These are phyloP conservation scores for Pyrocephalus nanus DNA, from an alignment of 2,797 vertebrate species.

Conservation along the genomic window DNA sequence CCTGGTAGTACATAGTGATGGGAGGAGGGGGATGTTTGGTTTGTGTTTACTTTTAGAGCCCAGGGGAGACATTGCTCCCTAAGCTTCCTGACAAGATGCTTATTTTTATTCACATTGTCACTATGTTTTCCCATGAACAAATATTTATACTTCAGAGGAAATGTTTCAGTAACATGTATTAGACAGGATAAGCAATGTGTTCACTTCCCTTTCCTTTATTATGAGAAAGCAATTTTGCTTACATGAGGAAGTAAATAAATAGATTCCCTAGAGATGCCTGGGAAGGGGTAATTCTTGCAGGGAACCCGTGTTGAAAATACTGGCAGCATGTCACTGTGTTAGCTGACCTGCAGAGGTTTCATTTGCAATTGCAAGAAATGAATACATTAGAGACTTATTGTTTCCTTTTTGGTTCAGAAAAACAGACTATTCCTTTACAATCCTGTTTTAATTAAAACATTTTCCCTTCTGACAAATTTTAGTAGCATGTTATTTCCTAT, in stretches of 20 bases:
- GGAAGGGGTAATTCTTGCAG: slow-evolving; percentile 9
- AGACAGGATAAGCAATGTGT: neutral
- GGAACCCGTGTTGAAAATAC: neutral
- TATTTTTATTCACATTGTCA: slow-evolving; percentile 59
- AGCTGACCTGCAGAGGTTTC: neutral
- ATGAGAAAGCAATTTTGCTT: slow-evolving; percentile 39
- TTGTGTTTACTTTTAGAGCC: neutral
- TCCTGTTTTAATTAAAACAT: neutral
- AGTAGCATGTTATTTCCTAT: neutral
- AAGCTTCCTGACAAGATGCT: slow-evolving; percentile 28
- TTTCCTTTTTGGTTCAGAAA: neutral
- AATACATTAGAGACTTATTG: neutral
- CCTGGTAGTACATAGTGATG: neutral
- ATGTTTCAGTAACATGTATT: slow-evolving; percentile 19
- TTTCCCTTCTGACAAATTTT: neutral
- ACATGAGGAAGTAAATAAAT: slow-evolving; percentile 39
- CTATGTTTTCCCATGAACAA: slow-evolving; percentile 54
- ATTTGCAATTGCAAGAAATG: neutral
- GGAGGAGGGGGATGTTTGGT: neutral
- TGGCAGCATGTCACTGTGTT: neutral
- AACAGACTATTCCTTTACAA: neutral
- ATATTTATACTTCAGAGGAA: slow-evolving; percentile 59
- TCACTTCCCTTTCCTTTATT: slow-evolving; percentile 35
- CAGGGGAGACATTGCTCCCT: neutral
- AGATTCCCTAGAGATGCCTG: slow-evolving; percentile 1